Evolutionary conservation across 2,113 vertebrate species (phyloP), one percentile per base, ranked within the genome.

Genomic region (Cottus gobio): DNA sequence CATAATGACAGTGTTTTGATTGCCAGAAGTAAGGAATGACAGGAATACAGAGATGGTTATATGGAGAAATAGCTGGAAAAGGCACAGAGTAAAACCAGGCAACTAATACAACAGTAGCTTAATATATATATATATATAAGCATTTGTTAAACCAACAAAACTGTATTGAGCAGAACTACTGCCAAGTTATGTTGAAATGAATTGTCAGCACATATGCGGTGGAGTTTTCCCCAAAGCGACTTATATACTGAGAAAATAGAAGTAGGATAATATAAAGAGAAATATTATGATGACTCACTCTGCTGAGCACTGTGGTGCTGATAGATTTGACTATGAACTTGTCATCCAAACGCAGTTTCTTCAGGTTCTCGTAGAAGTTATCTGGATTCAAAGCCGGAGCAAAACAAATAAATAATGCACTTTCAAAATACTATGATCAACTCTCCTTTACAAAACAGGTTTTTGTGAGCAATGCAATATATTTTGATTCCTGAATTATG

Each of bases 311-410:
- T 6, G 95, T 95, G 1, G 93, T 92, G 28, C 96, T 96, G 1
- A 98, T 96, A 70, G 90, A 93, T 79, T 95, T 94, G 30, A 98
- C 95, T 6, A 98, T 86, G 76, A 83, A 96, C 76, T 87, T 91
- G 36, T 95, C 95, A 1, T 97, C 95, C 71, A 95, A 80, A 22
- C 97, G 95, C 62, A 95, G 93, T 75, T 95, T 96, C 93, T 96
- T 97, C 91, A 98, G 87, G 89, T 85, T 95, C 77, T 97, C 96
- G 0, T 96, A 95, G 88, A 98, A 97, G 44, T 91, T 79, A 90
- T 93, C 97, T 98, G 86, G 5, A 79, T 82, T 75, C 8, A 44
- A 9, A 83, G 15, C 11, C 7, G 83, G 22, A n/a, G 5, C 31
- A 22, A 72, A 50, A 82, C 5, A 72, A 39, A 70, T 18, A 57